Evolutionary conservation across 2,797 vertebrate genomes (phyloP).

Genomic region (Chloroceryle amazona): DNA sequence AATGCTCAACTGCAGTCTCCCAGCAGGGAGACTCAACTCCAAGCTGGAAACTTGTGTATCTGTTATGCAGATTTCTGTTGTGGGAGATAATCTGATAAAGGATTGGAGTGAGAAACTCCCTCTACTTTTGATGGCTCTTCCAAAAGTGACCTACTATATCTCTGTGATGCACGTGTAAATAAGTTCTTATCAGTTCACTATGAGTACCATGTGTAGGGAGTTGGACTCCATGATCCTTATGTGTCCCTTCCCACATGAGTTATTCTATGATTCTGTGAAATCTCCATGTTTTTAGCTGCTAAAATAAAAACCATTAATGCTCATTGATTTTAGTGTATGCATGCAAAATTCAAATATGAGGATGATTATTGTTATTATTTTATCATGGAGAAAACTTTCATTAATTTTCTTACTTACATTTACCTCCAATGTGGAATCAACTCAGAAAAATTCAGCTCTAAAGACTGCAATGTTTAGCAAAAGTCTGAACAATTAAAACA

Average conservation of each 20-base stretch:
- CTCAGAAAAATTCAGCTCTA: not conserved
- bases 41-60: not conserved
- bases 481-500: not conserved
- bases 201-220: not conserved
- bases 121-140: not conserved
- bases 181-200: not conserved
- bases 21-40: not conserved
- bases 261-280: not conserved
- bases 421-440: not conserved
- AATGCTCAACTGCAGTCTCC: not conserved
- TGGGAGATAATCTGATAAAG: not conserved
- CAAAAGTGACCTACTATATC: not conserved
- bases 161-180: fast-evolving
- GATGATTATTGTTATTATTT: not conserved
- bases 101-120: not conserved
- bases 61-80: not conserved
- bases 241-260: not conserved
- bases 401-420: not conserved
- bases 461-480: not conserved
- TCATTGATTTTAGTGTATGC: not conserved
- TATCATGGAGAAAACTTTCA: not conserved
- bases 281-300: not conserved
- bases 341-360: not conserved
- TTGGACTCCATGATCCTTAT: not conserved
- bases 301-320: not conserved